These are phyloP conservation scores for Cynoglossus semilaevis DNA, from an alignment of 2,113 vertebrate genomes.

Conservation along the genomic window DNA sequence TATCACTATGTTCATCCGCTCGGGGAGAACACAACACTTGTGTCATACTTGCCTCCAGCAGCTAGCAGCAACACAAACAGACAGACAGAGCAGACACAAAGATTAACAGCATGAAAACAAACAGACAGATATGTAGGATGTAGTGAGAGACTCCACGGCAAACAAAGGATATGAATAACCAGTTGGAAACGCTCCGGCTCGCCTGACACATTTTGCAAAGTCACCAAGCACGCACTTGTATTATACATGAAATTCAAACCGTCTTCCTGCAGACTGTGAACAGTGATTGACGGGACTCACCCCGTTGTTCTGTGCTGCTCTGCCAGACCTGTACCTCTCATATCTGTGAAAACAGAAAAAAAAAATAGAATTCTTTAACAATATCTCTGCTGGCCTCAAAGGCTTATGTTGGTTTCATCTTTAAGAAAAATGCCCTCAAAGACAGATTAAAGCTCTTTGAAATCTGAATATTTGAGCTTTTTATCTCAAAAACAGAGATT, in stretches of 20 bases:
- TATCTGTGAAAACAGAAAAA: conserved; percentile 77
- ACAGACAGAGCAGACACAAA: conserved; percentile 59
- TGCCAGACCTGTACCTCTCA: conserved; percentile 87
- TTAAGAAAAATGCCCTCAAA: conserved; percentile 7
- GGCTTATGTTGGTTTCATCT: conserved; percentile 15
- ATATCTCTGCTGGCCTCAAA: conserved; percentile 22
- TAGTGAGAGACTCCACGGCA: conserved; percentile 13
- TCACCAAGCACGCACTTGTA: not conserved
- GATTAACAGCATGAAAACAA: conserved; percentile 42
- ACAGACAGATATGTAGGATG: conserved; percentile 32
- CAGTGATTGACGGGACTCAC: conserved; percentile 75
- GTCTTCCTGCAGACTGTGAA: not conserved
- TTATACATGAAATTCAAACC: conserved; percentile 2
- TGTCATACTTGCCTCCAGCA: conserved; percentile 74
- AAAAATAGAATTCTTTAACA: conserved; percentile 8
- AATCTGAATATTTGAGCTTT: not conserved
- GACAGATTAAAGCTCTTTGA: conserved; percentile 8
- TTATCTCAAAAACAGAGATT: too few relatives aligned
- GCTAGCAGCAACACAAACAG: conserved; percentile 67
- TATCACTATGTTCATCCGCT: conserved; percentile 20
- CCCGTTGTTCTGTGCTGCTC: conserved; percentile 86
- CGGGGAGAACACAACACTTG: conserved; percentile 8
- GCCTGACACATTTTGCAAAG: conserved; percentile 11
- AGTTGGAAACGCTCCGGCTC: conserved; percentile 9
- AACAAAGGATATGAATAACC: conserved; percentile 24